Base-by-base conservation (phyloP, 2,888 invertebrate genomes). In the Aromia moschata region DNA sequence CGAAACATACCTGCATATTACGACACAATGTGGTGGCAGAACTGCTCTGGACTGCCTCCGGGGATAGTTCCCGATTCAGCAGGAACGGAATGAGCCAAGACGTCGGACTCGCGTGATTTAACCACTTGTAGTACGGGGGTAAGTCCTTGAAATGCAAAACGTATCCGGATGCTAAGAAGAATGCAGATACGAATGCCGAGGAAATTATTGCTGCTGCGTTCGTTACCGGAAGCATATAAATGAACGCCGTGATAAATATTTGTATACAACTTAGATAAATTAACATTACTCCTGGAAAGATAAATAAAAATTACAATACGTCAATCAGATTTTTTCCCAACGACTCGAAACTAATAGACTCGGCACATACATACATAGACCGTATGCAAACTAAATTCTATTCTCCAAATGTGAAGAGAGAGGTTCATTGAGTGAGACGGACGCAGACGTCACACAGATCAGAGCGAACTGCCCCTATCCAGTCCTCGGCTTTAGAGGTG, bases 1-100 rank as follows among this genome's bases (percentile, higher is more conserved):
- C n/a, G n/a, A n/a, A n/a, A n/a, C n/a, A 69, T 71, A 89, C 90
- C 84, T 90, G 90, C 81, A 90, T 90, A 77, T 89, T 89, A 69
- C 87, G 84, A 75, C 91, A 91, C 67, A 85, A 73, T 2, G 83
- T 83, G 30, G 84, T 83, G 53, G 83, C 81, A 33, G 84, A 80
- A 72, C 85, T 82, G 69, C 83, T 84, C 60, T 80, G 82, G 54
- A 91, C 79, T 0, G 90, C 89, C 40, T 86, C 85, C 12, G 84
- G 83, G 20, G 86, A 86, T 51, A 89, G 84, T 73, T 93, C 92
- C 62, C 86, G 83, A 58, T 84, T 83, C 52, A 89, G 77, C 44
- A 93, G 77, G 62, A 88, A 86, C 0, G 90, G 88, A 65, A 91
- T 74, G 1, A 89, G 77, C 92, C 93, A 93, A 56, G 87, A 83